phyloP scores from a whole-genome alignment of 2,888 invertebrate species.

The Actias luna region DNA sequence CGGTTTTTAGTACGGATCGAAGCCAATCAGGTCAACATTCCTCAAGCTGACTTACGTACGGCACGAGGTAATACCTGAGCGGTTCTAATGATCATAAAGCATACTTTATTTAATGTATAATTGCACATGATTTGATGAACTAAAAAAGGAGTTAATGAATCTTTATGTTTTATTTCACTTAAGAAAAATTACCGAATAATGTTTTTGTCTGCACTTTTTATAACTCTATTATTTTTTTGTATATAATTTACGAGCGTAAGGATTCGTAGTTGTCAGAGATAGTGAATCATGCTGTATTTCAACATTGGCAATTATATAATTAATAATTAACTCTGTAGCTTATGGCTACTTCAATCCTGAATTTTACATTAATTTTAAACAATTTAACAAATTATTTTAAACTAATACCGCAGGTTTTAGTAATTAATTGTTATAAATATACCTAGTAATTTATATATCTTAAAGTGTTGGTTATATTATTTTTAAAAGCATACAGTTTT shows the following conservation, averaged over 20 bases:
- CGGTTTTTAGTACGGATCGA: conserved; percentile 52
- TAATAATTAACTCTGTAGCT: no score
- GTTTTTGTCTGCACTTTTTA: background rate
- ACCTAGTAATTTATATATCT: no score
- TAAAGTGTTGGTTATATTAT: no score
- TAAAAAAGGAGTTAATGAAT: background rate
- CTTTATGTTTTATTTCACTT: background rate
- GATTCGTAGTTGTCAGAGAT: background rate
- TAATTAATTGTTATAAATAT: no score
- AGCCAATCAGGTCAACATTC: conserved; percentile 73
- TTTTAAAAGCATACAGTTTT: no score
- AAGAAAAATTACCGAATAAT: background rate
- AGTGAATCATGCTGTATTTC: background rate
- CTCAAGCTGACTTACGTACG: conserved; percentile 68
- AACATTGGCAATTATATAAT: background rate
- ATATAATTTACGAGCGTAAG: background rate
- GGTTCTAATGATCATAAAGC: conserved; percentile 68
- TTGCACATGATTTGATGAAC: background rate
- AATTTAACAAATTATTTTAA: no score
- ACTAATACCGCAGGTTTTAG: no score
- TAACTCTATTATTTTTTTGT: background rate
- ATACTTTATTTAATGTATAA: conserved; percentile 57
- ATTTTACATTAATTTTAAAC: no score
- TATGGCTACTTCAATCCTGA: no score
- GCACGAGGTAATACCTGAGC: conserved; percentile 75